Evolutionary conservation across 2,888 invertebrate genomes (phyloP).

Genomic region (Andrena bucephala): DNA sequence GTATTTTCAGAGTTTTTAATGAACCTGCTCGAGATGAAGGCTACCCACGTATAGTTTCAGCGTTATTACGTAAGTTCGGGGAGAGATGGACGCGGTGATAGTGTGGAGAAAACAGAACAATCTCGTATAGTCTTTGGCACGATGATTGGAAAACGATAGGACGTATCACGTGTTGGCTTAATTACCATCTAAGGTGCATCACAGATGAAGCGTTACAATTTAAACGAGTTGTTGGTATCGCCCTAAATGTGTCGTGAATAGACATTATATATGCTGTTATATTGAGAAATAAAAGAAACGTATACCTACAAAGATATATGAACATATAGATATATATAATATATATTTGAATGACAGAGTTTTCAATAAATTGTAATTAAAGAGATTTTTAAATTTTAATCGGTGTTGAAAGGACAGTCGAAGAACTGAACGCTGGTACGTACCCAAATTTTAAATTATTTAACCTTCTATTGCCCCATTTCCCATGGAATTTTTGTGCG

Average conservation of each 20-base stretch:
- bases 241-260: conserved; percentile 45
- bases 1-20: conserved; percentile 39
- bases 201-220: conserved; percentile 38
- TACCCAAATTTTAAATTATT: conserved; percentile 11
- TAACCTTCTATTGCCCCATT: conserved; percentile 3
- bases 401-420: conserved; percentile 15
- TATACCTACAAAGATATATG: conserved; percentile 36
- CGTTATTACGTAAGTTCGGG: conserved; percentile 1
- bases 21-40: conserved; percentile 14
- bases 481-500: too few relatives aligned
- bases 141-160: conserved; percentile 15
- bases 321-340: conserved; percentile 21
- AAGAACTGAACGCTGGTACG: conserved; percentile 12
- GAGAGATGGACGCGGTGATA: neutral
- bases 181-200: conserved; percentile 40
- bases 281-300: conserved; percentile 7
- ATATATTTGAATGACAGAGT: conserved; percentile 37
- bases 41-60: conserved; percentile 12
- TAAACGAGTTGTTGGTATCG: conserved; percentile 45
- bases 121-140: conserved; percentile 25
- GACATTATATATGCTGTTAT: conserved; percentile 47
- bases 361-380: conserved; percentile 33
- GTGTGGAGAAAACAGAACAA: neutral
- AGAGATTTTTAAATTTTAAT: conserved; percentile 45
- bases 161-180: conserved; percentile 44